Conservation (phyloP, 2,113 vertebrate species). For the Eurystomus gularis region DNA sequence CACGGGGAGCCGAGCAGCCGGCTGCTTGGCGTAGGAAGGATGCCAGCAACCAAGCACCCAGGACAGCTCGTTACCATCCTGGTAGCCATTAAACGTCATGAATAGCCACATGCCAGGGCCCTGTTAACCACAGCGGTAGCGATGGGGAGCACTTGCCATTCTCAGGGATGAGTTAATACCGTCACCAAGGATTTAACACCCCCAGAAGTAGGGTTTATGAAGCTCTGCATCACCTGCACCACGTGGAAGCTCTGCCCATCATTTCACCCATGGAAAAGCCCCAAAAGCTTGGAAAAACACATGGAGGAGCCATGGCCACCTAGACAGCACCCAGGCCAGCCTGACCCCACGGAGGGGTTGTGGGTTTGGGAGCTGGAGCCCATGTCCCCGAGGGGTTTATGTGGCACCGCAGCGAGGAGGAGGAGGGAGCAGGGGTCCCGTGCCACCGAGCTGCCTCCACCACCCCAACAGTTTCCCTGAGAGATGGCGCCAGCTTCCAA, state of each 20-base stretch:
- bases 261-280: not conserved
- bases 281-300: not conserved
- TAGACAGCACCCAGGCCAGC: rapidly evolving
- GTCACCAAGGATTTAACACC: not conserved
- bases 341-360: rapidly evolving
- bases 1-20: not conserved
- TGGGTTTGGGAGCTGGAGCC: rapidly evolving
- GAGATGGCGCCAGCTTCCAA: slow-evolving; percentile 51
- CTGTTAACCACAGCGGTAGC: rapidly evolving
- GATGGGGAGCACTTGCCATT: not conserved
- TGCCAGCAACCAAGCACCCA: not conserved
- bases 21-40: not conserved
- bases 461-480: slow-evolving; percentile 52
- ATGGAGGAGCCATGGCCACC: not conserved
- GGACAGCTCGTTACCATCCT: not conserved
- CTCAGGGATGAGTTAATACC: not conserved
- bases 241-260: not conserved
- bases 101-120: rapidly evolving
- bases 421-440: not conserved
- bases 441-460: not conserved
- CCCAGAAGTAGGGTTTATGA: rapidly evolving
- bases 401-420: not conserved
- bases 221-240: too few species aligned
- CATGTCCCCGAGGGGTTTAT: rapidly evolving
- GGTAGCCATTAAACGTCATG: not conserved